A percentile compares a stretch with the other conserved stretches of the same genome.
Conservation (phyloP, 2,888 invertebrate species). For the Glaucopsyche alexis region DNA sequence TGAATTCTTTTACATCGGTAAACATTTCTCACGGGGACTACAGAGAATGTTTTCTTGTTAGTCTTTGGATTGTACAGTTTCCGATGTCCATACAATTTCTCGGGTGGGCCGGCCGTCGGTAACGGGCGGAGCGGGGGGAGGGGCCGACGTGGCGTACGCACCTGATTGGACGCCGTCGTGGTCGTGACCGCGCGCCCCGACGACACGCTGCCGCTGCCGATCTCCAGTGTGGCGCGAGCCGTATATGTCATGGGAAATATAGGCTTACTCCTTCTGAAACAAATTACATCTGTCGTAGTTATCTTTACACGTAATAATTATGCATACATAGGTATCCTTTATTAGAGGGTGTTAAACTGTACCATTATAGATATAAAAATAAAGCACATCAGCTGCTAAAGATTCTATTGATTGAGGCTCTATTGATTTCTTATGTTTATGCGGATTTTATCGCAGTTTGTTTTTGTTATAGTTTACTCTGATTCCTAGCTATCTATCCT, state of each 20-base stretch:
- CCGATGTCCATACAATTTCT: slow-evolving; percentile 2
- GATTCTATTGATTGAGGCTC: no score
- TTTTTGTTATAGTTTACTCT: no score
- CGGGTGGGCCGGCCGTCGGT: slow-evolving; percentile 20
- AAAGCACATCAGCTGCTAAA: no score
- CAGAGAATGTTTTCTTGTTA: not conserved
- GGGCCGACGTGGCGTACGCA: slow-evolving; percentile 56
- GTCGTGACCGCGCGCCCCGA: slow-evolving; percentile 77
- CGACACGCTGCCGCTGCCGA: slow-evolving; percentile 73
- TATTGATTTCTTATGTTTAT: no score
- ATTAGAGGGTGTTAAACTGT: no score
- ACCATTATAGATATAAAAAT: no score
- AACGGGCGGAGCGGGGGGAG: slow-evolving; percentile 32
- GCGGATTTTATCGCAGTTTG: no score
- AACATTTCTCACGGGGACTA: not conserved
- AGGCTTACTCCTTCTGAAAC: slow-evolving; percentile 70
- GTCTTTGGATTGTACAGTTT: not conserved
- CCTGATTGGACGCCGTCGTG: slow-evolving; percentile 77
- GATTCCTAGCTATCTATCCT: no score
- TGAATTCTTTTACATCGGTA: not conserved
- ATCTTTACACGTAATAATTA: not conserved
- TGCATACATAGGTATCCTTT: no score
- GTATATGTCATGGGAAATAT: slow-evolving; percentile 76
- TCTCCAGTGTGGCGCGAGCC: slow-evolving; percentile 76
- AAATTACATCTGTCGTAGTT: slow-evolving; percentile 37